These are phyloP conservation scores for Porites cylindrica DNA, from an alignment of 92 coral and sea anemone genomes.

Conservation along the genomic window DNA sequence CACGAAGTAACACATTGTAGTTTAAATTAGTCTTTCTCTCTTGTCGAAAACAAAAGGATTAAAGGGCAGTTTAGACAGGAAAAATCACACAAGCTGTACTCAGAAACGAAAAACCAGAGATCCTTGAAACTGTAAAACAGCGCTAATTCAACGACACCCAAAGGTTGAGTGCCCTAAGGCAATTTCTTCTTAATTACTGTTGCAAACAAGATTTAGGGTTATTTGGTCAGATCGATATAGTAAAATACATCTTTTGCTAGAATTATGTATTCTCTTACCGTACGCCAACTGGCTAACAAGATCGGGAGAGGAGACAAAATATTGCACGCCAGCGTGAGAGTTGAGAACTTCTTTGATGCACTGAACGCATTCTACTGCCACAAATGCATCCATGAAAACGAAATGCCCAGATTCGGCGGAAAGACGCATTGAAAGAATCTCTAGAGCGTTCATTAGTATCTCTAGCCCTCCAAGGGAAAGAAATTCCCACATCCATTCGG, in stretches of 20 bases:
- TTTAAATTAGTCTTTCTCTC: too few species aligned
- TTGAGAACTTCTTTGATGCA: slow-evolving; percentile 85
- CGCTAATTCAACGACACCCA: neutral
- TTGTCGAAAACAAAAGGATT: neutral
- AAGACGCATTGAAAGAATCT: slow-evolving; percentile 60
- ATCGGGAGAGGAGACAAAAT: slow-evolving; percentile 64
- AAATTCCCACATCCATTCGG: slow-evolving; percentile 85
- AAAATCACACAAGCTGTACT: neutral
- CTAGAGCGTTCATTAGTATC: slow-evolving; percentile 79
- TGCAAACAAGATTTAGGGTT: neutral
- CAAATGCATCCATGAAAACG: slow-evolving; percentile 81
- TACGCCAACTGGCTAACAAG: slow-evolving; percentile 76
- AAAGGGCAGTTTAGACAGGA: neutral
- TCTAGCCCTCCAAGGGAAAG: slow-evolving; percentile 86
- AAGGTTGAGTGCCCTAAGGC: neutral
- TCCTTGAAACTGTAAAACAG: neutral
- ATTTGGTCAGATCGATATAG: neutral
- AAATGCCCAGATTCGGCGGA: slow-evolving; percentile 50
- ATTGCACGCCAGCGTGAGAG: slow-evolving; percentile 77
- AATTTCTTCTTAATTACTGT: neutral
- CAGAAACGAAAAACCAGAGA: too few species aligned
- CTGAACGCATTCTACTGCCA: slow-evolving; percentile 82
- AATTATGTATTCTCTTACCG: slow-evolving; percentile 68
- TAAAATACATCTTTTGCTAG: too few species aligned
- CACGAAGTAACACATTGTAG: too few species aligned